phyloP scores from a whole-genome alignment of 92 coral and sea anemone genomes.

The Desmophyllum pertusum region DNA sequence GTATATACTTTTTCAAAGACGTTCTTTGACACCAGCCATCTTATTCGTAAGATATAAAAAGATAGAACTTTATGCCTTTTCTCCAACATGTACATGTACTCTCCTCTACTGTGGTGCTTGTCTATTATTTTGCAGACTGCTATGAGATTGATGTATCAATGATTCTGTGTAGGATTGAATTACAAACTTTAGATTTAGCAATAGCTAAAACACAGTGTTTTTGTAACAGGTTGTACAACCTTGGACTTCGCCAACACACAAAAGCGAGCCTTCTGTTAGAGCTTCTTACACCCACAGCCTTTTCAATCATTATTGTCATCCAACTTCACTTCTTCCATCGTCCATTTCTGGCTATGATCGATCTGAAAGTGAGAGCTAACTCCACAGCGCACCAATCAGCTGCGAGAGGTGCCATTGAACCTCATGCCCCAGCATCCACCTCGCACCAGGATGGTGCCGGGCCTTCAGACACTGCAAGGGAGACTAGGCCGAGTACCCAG shows the following conservation, averaged over 20 bases:
- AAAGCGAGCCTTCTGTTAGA: conserved; percentile 92
- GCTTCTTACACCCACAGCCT: conserved; percentile 94
- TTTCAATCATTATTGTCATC: conserved; percentile 94
- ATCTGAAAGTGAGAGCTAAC: conserved; percentile 61
- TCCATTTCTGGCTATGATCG: conserved; percentile 98
- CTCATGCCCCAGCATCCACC: conserved; percentile 14
- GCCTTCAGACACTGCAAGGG: conserved; percentile 11
- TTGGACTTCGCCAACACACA: conserved; percentile 99
- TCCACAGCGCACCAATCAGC: conserved; percentile 31
- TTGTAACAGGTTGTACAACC: conserved; percentile 80
- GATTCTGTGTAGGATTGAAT: neutral
- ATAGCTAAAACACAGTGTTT: neutral
- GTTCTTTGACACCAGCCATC: no score
- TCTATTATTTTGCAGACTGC: neutral
- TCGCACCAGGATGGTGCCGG: conserved; percentile 10
- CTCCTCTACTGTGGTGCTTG: neutral
- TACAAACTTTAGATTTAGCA: no score
- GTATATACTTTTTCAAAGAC: no score
- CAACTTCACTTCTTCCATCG: conserved; percentile 97
- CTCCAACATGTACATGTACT: neutral
- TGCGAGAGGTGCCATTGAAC: conserved; percentile 22
- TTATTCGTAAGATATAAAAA: no score
- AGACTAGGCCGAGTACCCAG: conserved; percentile 42
- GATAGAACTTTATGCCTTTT: no score
- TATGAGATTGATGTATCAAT: neutral